Conservation (phyloP, 2,888 invertebrate genomes). For the Pyrrhia umbra region DNA sequence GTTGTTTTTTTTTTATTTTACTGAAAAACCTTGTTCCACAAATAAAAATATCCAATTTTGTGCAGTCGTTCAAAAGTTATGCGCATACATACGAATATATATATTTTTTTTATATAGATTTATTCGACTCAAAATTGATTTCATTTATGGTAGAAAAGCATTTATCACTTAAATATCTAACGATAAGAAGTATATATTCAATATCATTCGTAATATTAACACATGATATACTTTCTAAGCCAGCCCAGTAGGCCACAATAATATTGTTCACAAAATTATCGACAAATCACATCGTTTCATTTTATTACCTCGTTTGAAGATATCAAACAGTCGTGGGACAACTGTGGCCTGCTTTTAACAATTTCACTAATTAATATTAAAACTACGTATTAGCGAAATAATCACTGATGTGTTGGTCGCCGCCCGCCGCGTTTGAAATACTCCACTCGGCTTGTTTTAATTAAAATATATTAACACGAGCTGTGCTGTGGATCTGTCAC, state of each 20-base stretch:
- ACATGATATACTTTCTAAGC: slow-evolving; percentile 51
- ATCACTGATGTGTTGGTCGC: slow-evolving; percentile 20
- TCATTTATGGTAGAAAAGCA: slow-evolving; percentile 11
- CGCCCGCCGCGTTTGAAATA: slow-evolving; percentile 52
- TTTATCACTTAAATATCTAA: slow-evolving; percentile 16
- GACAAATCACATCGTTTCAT: slow-evolving; percentile 15
- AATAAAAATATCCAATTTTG: too few species aligned
- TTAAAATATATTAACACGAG: slow-evolving; percentile 52
- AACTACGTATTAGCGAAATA: slow-evolving; percentile 50
- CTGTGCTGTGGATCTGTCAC: slow-evolving; percentile 10
- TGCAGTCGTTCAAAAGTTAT: too few species aligned
- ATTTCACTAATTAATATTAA: slow-evolving; percentile 63
- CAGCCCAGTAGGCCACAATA: slow-evolving; percentile 13
- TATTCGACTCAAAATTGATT: slow-evolving; percentile 3
- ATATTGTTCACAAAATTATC: slow-evolving; percentile 26
- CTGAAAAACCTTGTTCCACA: too few species aligned
- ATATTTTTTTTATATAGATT: too few species aligned
- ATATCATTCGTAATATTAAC: slow-evolving; percentile 38
- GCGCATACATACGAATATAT: too few species aligned
- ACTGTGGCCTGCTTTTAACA: slow-evolving; percentile 52
- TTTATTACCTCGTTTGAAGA: slow-evolving; percentile 38
- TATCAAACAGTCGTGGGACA: slow-evolving; percentile 27
- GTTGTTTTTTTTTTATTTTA: too few species aligned
- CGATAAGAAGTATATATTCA: slow-evolving; percentile 33
- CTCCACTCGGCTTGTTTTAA: slow-evolving; percentile 45